Conservation (phyloP, 2,888 invertebrate genomes). For the Xestoiulus laeticollis region DNA sequence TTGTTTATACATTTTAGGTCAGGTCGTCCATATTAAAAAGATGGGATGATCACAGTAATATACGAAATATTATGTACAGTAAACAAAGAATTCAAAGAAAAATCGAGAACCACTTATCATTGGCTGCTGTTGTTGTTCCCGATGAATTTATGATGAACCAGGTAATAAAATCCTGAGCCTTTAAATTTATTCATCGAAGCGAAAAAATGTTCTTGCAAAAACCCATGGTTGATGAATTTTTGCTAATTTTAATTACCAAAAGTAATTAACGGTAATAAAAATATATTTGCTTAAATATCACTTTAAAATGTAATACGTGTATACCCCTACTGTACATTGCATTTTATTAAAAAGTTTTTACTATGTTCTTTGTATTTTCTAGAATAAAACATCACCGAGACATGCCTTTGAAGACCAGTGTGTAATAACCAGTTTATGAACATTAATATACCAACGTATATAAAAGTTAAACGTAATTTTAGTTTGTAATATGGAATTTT, state of each 20-base stretch:
- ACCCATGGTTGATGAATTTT: too few species aligned
- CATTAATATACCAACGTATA: neutral
- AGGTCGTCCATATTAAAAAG: neutral
- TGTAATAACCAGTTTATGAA: constrained; percentile 32
- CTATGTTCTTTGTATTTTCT: neutral
- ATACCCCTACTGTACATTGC: too few species aligned
- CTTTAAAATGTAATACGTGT: too few species aligned
- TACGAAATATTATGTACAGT: neutral
- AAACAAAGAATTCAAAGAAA: neutral
- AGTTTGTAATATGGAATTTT: neutral
- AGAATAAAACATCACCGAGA: neutral
- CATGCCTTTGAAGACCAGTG: neutral
- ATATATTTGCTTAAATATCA: too few species aligned
- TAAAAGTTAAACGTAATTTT: neutral
- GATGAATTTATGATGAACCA: neutral
- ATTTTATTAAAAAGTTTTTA: neutral
- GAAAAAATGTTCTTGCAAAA: too few species aligned
- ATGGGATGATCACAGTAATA: constrained; percentile 33
- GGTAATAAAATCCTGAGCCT: neutral
- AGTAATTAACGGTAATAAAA: too few species aligned
- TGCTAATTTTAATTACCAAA: too few species aligned
- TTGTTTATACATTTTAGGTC: neutral
- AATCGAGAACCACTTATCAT: neutral
- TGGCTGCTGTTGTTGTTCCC: neutral
- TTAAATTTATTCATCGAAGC: too few species aligned